Evolutionary conservation across 2,797 vertebrate species (phyloP).

Genomic region (Rhinella marina): DNA sequence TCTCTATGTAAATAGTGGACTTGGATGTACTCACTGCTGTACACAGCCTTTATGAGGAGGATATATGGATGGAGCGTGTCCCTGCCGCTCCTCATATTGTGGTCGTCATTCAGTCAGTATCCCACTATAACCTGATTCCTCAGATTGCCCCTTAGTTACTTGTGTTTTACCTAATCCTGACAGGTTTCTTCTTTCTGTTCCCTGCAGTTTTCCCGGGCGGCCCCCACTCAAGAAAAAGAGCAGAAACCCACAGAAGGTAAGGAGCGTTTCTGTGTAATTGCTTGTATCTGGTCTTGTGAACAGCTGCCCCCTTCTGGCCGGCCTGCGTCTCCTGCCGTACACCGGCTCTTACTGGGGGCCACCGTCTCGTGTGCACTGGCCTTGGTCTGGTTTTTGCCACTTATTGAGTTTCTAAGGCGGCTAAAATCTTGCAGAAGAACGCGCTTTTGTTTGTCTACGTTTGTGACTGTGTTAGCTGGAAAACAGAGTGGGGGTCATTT

Average conservation of each 20-base stretch:
- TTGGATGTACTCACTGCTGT: neutral
- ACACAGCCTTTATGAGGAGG: neutral
- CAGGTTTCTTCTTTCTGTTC: slow-evolving; percentile 31
- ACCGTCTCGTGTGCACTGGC: too few relatives aligned
- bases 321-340: neutral
- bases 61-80: too few relatives aligned
- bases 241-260: slow-evolving; percentile 87
- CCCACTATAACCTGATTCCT: neutral
- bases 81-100: neutral
- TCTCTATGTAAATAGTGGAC: slow-evolving; percentile 27
- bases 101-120: neutral
- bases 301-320: neutral
- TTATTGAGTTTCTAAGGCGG: too few relatives aligned
- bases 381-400: too few relatives aligned
- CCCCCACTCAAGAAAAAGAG: slow-evolving; percentile 87
- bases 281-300: neutral
- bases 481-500: too few relatives aligned
- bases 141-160: neutral
- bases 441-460: too few relatives aligned
- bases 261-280: slow-evolving; percentile 51
- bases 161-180: neutral
- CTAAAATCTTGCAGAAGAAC: too few relatives aligned
- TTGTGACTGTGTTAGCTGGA: too few relatives aligned
- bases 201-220: slow-evolving; percentile 83
- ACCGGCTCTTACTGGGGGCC: too few relatives aligned